Percentiles rank a stretch among this genome's conserved stretches.
Evolutionary conservation across 2,888 invertebrate genomes (phyloP).

Genomic region (Leptinotarsa haldemani): DNA sequence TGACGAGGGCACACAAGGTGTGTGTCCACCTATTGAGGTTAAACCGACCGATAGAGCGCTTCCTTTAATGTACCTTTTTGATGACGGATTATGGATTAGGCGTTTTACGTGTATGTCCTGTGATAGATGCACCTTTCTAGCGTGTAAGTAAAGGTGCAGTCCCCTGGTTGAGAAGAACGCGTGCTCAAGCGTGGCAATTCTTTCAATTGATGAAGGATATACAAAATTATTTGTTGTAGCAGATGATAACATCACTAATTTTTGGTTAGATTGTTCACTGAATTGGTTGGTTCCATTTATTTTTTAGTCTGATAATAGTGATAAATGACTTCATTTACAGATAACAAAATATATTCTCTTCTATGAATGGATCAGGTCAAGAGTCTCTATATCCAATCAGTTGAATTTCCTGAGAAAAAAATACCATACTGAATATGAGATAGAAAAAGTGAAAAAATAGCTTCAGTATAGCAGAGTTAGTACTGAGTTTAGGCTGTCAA

Average conservation of each 20-base stretch:
- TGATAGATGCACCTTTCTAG: conserved; percentile 29
- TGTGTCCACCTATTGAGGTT: conserved; percentile 50
- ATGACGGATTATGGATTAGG: conserved; percentile 49
- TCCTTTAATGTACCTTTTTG: conserved; percentile 44
- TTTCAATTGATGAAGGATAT: background rate
- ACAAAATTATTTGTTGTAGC: background rate
- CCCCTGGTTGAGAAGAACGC: background rate
- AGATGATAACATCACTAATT: background rate
- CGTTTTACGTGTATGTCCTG: conserved; percentile 25
- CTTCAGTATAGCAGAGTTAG: too few species aligned
- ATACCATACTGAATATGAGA: too few species aligned
- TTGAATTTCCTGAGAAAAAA: too few species aligned
- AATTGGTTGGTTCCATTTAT: too few species aligned
- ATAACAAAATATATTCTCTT: too few species aligned
- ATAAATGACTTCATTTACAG: too few species aligned
- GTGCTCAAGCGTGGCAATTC: background rate
- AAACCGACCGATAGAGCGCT: conserved; percentile 31
- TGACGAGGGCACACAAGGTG: conserved; percentile 63
- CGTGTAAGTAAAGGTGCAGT: background rate
- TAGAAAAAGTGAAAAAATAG: too few species aligned
- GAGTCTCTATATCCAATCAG: too few species aligned
- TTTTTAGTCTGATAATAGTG: too few species aligned
- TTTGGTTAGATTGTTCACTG: too few species aligned
- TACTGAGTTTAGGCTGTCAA: too few species aligned
- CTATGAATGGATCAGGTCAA: too few species aligned